These are phyloP conservation scores for Steinernema feltiae DNA, from an alignment of 1,140 invertebrate genomes.

Conservation along the genomic window DNA sequence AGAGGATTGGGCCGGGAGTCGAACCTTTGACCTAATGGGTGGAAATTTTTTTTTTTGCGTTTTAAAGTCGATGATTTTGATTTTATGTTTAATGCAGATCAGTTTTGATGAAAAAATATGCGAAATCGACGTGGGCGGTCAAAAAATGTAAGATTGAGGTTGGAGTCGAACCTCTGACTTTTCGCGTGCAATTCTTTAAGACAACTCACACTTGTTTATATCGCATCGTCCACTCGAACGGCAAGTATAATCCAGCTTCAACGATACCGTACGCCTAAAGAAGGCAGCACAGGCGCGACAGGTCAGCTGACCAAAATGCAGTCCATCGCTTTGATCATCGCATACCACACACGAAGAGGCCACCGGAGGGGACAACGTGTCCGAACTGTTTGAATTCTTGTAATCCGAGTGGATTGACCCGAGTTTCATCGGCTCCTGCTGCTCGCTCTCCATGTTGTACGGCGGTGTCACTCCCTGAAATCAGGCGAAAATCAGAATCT, in stretches of 20 bases:
- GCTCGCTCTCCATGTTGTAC: neutral
- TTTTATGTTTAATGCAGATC: no score
- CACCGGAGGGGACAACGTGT: neutral
- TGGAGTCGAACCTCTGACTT: no score
- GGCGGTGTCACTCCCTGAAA: conserved; percentile 2
- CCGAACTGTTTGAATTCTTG: neutral
- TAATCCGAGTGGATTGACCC: neutral
- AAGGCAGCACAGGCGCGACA: conserved; percentile 98
- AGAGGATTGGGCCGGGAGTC: no score
- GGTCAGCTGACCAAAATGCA: conserved; percentile 91
- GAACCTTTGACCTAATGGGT: no score
- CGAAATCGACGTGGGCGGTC: no score
- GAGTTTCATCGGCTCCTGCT: neutral
- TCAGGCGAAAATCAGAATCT: neutral
- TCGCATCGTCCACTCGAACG: neutral
- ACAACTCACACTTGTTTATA: neutral
- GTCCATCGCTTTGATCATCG: conserved; percentile 89
- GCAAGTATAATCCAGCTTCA: conserved; percentile 95
- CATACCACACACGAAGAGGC: conserved; percentile 76
- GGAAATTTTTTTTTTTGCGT: neutral
- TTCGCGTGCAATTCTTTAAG: neutral
- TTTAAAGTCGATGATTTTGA: no score
- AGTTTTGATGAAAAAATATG: no score
- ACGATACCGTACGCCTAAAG: conserved; percentile 65
- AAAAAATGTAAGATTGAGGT: no score